phyloP scores from a whole-genome alignment of 2,888 invertebrate species.

The Yponomeuta evonymella region DNA sequence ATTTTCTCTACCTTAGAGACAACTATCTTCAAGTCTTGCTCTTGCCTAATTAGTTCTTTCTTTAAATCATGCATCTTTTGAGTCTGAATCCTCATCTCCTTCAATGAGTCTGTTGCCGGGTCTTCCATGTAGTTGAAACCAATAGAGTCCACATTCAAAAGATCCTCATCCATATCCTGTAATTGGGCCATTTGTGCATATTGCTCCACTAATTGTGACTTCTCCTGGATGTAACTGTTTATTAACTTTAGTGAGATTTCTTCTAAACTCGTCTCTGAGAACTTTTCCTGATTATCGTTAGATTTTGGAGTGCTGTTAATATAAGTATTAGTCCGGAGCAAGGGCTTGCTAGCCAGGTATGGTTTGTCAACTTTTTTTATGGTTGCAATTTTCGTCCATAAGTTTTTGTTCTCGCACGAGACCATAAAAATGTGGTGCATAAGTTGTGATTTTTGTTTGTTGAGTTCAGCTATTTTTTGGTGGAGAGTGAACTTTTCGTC shows the following conservation, averaged over 20 bases:
- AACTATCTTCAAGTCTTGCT: constrained; percentile 75
- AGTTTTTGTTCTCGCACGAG: constrained; percentile 85
- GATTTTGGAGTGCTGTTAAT: constrained; percentile 80
- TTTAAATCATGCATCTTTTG: constrained; percentile 79
- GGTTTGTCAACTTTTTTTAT: constrained; percentile 47
- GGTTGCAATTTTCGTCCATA: constrained; percentile 85
- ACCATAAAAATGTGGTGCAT: constrained; percentile 88
- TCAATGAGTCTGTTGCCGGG: constrained; percentile 76
- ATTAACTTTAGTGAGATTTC: constrained; percentile 85
- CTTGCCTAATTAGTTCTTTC: constrained; percentile 77
- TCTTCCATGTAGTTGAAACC: constrained; percentile 79
- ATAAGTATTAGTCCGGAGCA: constrained; percentile 77
- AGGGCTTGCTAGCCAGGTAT: constrained; percentile 43
- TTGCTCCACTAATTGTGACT: constrained; percentile 80
- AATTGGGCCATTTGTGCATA: constrained; percentile 81
- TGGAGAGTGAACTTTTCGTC: constrained; percentile 72
- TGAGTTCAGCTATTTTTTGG: constrained; percentile 80
- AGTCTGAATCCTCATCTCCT: constrained; percentile 80
- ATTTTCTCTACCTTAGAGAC: constrained; percentile 53
- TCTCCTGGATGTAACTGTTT: constrained; percentile 81
- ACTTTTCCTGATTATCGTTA: constrained; percentile 73
- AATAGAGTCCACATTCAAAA: constrained; percentile 76
- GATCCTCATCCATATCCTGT: constrained; percentile 69
- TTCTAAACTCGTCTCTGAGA: constrained; percentile 81
- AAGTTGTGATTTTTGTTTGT: constrained; percentile 84